Percentiles rank a stretch among this genome's conserved stretches.
Evolutionary conservation across 2,113 vertebrate genomes (phyloP).

Genomic region (Rallus limicola): DNA sequence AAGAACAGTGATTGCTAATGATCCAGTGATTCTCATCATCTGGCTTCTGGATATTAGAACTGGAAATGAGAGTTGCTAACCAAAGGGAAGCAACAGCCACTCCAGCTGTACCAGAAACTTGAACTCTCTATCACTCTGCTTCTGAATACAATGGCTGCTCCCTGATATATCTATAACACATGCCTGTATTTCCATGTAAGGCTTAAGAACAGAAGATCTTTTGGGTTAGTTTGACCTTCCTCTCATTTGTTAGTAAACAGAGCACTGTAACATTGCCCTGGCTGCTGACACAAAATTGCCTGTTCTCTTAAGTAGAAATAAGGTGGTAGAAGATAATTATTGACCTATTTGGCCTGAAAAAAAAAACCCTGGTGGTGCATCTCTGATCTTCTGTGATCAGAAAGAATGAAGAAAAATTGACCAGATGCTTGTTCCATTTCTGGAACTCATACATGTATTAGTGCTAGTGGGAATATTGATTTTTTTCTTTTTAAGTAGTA

Average conservation of each 20-base stretch:
- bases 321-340: background rate
- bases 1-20: background rate
- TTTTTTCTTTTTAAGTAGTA: too few relatives aligned
- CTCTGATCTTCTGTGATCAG: background rate
- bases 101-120: background rate
- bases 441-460: background rate
- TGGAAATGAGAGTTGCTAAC: background rate
- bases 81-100: background rate
- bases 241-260: background rate
- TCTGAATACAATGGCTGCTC: background rate
- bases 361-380: background rate
- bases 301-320: background rate
- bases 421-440: background rate
- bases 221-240: background rate
- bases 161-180: rapidly evolving
- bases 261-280: background rate
- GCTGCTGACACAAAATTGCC: background rate
- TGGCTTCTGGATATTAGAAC: background rate
- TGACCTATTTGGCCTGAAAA: background rate
- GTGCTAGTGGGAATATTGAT: background rate
- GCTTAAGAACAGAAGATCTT: background rate
- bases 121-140: background rate
- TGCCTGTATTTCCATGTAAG: background rate
- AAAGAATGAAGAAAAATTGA: background rate
- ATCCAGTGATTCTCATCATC: background rate